Evolutionary conservation across 2,113 vertebrate species (phyloP).

Genomic region (Zingel zingel): DNA sequence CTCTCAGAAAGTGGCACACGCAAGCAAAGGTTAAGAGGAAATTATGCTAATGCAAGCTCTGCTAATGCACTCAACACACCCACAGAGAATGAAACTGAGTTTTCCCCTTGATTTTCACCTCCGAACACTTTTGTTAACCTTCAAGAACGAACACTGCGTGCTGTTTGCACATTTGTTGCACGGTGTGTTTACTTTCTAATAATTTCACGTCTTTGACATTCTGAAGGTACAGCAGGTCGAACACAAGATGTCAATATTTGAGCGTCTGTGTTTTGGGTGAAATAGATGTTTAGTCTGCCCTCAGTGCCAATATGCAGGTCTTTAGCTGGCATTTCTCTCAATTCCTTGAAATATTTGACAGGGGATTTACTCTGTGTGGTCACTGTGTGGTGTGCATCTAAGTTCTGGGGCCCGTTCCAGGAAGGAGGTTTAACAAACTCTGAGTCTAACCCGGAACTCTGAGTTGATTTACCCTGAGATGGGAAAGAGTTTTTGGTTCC

Average conservation of each 20-base stretch:
- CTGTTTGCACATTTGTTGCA: constrained; percentile 23
- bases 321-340: constrained; percentile 41
- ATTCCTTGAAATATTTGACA: constrained; percentile 43
- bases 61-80: constrained; percentile 50
- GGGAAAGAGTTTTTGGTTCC: no score
- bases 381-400: constrained; percentile 6
- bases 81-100: not conserved
- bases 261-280: constrained; percentile 34
- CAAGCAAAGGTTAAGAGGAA: constrained; percentile 68
- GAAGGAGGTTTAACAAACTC: no score
- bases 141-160: not conserved
- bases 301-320: constrained; percentile 45
- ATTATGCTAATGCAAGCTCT: constrained; percentile 62
- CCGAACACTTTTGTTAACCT: constrained; percentile 25
- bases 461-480: not conserved
- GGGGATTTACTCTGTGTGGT: constrained; percentile 42
- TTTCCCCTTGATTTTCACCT: constrained; percentile 4
- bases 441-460: not conserved
- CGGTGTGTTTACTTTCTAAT: constrained; percentile 47
- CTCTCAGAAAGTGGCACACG: constrained; percentile 24
- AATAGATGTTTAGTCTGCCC: constrained; percentile 40
- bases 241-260: constrained; percentile 62
- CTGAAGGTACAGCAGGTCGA: constrained; percentile 43
- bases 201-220: constrained; percentile 70
- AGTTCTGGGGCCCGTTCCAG: not conserved